Conservation (phyloP, 1,140 invertebrate species). For the Drosophila sechellia region DNA sequence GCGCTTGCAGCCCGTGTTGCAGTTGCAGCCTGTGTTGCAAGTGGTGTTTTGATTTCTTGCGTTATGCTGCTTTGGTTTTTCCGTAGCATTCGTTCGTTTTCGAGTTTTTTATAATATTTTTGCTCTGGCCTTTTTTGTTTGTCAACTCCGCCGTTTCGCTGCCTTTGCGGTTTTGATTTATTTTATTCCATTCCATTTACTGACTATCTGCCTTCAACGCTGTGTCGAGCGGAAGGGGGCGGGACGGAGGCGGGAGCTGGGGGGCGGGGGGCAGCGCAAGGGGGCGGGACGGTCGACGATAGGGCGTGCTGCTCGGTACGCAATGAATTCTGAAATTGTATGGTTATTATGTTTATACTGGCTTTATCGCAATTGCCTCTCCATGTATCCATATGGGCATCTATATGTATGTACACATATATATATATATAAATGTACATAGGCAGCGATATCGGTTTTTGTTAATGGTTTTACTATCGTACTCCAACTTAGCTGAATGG, state of each 20-base stretch:
- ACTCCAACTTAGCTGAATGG: constrained; percentile 1
- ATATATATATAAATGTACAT: not conserved
- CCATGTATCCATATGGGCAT: constrained; percentile 4
- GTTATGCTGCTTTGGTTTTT: constrained; percentile 53
- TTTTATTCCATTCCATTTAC: constrained; percentile 29
- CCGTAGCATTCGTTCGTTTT: constrained; percentile 69
- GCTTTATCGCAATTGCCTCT: constrained; percentile 15
- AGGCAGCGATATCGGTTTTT: constrained; percentile 16
- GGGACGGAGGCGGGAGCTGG: constrained; percentile 20
- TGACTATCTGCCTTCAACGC: constrained; percentile 37
- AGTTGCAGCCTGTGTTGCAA: constrained; percentile 3
- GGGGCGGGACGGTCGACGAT: constrained; percentile 26
- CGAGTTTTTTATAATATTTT: constrained; percentile 38
- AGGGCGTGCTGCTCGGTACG: constrained; percentile 30
- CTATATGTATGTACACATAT: too few species aligned
- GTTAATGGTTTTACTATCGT: not conserved
- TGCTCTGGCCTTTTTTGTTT: constrained; percentile 24
- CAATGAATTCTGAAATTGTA: constrained; percentile 36
- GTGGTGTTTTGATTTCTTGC: constrained; percentile 57
- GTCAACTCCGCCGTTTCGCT: constrained; percentile 20
- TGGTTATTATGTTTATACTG: constrained; percentile 3
- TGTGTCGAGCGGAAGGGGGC: constrained; percentile 22
- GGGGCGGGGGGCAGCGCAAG: not conserved
- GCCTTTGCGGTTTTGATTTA: constrained; percentile 27
- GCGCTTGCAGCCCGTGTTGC: constrained; percentile 1